Evolutionary conservation across 2,888 invertebrate species (phyloP), one percentile per base, ranked within the genome.

Genomic region (Marasmarcha lunaedactyla): DNA sequence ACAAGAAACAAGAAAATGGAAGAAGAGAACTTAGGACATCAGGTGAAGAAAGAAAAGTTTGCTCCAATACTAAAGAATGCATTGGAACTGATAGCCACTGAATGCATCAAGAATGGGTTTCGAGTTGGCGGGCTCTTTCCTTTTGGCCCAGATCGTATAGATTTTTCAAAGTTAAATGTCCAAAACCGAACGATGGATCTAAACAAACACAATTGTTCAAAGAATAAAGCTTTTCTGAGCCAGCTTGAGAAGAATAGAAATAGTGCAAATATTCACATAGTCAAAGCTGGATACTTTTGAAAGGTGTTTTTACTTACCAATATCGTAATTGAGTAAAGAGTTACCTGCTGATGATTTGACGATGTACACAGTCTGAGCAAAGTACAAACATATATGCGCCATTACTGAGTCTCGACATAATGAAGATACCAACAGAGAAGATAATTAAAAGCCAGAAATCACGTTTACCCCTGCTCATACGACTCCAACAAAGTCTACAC

Each of bases 31-130:
- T 36, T n/a, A 5, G 9, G 25, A 9, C 9, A 25, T 6, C 5
- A 25, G 6, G 5, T 5, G 5, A 25, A 25, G 9, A 25, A 25
- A 9, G 25, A 25, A 25, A 25, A 25, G 5, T 25, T 25, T 25
- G 25, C 6, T 9, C 36, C 7, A n/a, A n/a, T n/a, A n/a, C n/a
- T n/a, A n/a, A n/a, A n/a, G n/a, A n/a, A n/a, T n/a, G n/a, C n/a
- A n/a, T 15, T 36, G 11, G 15, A 15, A 3, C 2, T n/a, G 10
- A 15, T 36, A 2, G n/a, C 36, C 11, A 7, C 15, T 4, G 36
- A 39, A 25, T 33, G 15, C 27, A 44, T 45, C 14, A 45, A 40
- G 14, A 46, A 43, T 34, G 42, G 46, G 6, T 46, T 46, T 36
- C 27, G 43, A 10, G 42, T 36, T 12, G 40, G 43, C 9, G 46